Percentiles rank a stretch among this genome's conserved stretches.
Conservation (phyloP, 2,113 vertebrate genomes). For the Micromys minutus region DNA sequence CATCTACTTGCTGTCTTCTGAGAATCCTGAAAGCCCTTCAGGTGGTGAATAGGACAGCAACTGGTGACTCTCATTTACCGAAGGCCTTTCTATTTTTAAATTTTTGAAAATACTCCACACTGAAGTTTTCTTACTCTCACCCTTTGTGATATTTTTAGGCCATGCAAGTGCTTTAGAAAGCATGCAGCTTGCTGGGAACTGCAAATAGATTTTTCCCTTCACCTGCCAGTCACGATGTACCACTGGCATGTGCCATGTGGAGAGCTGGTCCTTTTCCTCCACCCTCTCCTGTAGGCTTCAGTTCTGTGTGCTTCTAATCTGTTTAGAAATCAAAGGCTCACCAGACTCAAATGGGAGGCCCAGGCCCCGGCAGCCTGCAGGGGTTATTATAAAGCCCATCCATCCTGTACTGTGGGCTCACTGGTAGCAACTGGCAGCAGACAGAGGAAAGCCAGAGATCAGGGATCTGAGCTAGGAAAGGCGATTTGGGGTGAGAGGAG, state of each 20-base stretch:
- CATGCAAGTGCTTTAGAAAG: conserved; percentile 59
- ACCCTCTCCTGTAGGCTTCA: conserved; percentile 48
- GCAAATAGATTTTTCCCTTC: conserved; percentile 76
- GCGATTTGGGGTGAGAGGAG: conserved; percentile 60
- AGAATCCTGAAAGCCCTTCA: conserved; percentile 59
- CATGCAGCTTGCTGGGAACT: conserved; percentile 68
- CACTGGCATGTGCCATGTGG: conserved; percentile 72
- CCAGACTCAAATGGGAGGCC: conserved; percentile 73
- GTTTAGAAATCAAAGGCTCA: conserved; percentile 76
- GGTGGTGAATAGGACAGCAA: conserved; percentile 59
- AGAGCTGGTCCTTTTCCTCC: conserved; percentile 67
- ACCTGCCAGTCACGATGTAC: conserved; percentile 75
- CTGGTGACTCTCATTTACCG: conserved; percentile 39
- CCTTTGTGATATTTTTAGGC: conserved; percentile 78
- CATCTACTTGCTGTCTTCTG: background rate
- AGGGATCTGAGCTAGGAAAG: conserved; percentile 70
- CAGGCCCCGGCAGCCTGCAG: conserved; percentile 56
- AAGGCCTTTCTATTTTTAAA: conserved; percentile 79
- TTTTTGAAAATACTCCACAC: conserved; percentile 75
- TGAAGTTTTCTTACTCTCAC: conserved; percentile 64
- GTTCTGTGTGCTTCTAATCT: conserved; percentile 74
- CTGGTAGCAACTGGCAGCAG: conserved; percentile 65
- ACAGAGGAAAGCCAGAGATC: conserved; percentile 72
- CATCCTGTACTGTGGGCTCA: conserved; percentile 49
- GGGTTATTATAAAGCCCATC: conserved; percentile 70